Evolutionary conservation across 2,888 invertebrate genomes (phyloP).

Genomic region (Orchesella flavescens): DNA sequence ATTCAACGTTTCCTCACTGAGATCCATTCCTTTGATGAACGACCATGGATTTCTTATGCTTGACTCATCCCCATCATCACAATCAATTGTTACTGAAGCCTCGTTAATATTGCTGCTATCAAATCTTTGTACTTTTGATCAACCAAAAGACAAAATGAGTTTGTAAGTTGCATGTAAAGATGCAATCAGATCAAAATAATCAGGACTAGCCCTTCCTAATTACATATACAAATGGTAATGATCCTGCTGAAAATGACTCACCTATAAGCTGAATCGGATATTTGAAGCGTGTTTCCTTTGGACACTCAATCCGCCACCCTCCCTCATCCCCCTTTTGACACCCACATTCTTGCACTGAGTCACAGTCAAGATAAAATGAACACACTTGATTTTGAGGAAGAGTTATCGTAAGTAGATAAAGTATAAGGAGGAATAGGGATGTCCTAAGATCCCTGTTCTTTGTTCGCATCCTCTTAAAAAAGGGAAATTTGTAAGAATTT

Average conservation of each 20-base stretch:
- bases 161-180: background rate
- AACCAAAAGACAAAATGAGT: background rate
- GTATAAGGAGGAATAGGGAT: background rate
- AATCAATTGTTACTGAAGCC: conserved; percentile 16
- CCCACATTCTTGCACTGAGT: conserved; percentile 50
- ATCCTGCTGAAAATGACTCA: conserved; percentile 21
- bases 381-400: conserved; percentile 25
- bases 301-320: conserved; percentile 66
- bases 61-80: background rate
- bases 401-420: background rate
- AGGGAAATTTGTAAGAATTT: no score
- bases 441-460: no score
- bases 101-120: conserved; percentile 5
- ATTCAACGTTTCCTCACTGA: conserved; percentile 38
- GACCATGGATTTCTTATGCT: conserved; percentile 47
- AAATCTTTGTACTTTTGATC: conserved; percentile 39
- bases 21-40: conserved; percentile 59
- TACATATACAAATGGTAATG: background rate
- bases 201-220: no score
- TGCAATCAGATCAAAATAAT: no score
- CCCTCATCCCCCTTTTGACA: conserved; percentile 47
- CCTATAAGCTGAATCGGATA: conserved; percentile 67
- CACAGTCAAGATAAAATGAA: conserved; percentile 59
- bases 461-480: no score
- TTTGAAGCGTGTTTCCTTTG: conserved; percentile 30